These are phyloP conservation scores for Drosophila demipolita DNA, from an alignment of 2,888 invertebrate species.

Conservation along the genomic window DNA sequence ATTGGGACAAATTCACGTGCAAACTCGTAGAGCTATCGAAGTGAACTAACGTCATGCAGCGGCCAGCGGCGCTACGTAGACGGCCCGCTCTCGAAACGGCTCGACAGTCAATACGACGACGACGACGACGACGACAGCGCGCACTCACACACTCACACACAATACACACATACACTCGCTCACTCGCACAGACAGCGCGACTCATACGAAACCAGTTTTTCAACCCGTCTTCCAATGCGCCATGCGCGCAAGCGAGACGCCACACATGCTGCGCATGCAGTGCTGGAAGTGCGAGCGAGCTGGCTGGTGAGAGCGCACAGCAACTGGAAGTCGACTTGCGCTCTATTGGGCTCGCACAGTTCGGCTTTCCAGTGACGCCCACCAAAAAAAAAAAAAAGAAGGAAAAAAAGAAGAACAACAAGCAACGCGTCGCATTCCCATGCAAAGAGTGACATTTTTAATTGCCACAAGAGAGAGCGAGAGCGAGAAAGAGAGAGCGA, in stretches of 20 bases:
- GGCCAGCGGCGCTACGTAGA: constrained; percentile 82
- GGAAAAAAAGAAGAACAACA: background rate
- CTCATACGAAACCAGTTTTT: constrained; percentile 67
- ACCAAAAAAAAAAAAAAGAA: constrained; percentile 47
- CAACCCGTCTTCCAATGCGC: constrained; percentile 64
- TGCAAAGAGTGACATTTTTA: constrained; percentile 82
- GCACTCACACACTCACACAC: constrained; percentile 18
- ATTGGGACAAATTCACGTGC: constrained; percentile 84
- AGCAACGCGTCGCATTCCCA: constrained; percentile 58
- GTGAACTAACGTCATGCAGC: constrained; percentile 85
- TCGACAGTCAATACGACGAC: constrained; percentile 23
- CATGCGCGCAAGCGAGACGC: constrained; percentile 47
- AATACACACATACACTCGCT: constrained; percentile 13
- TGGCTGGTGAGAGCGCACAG: constrained; percentile 43
- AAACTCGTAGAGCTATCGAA: constrained; percentile 86
- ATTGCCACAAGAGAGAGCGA: constrained; percentile 67
- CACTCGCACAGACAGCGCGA: constrained; percentile 10
- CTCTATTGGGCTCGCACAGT: constrained; percentile 70
- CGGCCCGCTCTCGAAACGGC: constrained; percentile 63
- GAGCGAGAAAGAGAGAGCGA: constrained; percentile 50
- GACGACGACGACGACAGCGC: constrained; percentile 31
- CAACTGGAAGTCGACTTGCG: constrained; percentile 78
- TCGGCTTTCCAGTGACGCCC: constrained; percentile 81
- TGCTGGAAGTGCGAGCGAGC: constrained; percentile 33
- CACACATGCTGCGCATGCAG: constrained; percentile 8